These are phyloP conservation scores for Drosophila monieri DNA, from an alignment of 2,888 invertebrate genomes.

Conservation along the genomic window DNA sequence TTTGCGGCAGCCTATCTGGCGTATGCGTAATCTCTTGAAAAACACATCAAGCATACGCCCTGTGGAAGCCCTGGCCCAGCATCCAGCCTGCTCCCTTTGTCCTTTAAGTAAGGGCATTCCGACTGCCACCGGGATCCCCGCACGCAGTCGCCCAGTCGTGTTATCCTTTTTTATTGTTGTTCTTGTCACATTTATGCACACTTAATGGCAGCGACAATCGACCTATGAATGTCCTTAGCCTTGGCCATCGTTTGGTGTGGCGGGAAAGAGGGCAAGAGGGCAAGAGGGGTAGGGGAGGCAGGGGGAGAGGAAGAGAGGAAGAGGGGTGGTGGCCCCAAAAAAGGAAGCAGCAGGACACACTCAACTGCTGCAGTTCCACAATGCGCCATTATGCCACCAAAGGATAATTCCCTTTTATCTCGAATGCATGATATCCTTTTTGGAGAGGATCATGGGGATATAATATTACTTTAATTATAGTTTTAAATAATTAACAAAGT, in stretches of 20 bases:
- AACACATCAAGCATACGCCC: neutral
- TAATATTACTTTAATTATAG: too few relatives aligned
- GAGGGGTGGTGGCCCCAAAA: neutral
- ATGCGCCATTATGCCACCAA: slow-evolving; percentile 54
- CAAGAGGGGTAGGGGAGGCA: neutral
- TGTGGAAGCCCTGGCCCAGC: neutral
- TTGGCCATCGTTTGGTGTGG: slow-evolving; percentile 45
- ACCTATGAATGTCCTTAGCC: slow-evolving; percentile 67
- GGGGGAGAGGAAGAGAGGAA: neutral
- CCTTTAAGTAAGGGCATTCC: neutral
- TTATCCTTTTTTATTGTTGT: slow-evolving; percentile 42
- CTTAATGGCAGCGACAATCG: slow-evolving; percentile 75
- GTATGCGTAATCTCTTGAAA: slow-evolving; percentile 2
- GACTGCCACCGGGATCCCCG: neutral
- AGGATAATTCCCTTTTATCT: neutral
- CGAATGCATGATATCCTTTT: neutral
- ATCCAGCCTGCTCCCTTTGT: neutral
- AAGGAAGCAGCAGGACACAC: slow-evolving; percentile 7
- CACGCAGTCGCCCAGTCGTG: slow-evolving; percentile 1
- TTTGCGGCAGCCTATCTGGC: neutral
- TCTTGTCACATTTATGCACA: slow-evolving; percentile 66
- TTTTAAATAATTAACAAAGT: too few relatives aligned
- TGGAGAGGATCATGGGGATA: too few relatives aligned
- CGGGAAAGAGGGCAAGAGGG: neutral
- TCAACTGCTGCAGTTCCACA: slow-evolving; percentile 47